These are phyloP conservation scores for Andricus quercusramuli DNA, from an alignment of 2,888 invertebrate species.

Conservation along the genomic window DNA sequence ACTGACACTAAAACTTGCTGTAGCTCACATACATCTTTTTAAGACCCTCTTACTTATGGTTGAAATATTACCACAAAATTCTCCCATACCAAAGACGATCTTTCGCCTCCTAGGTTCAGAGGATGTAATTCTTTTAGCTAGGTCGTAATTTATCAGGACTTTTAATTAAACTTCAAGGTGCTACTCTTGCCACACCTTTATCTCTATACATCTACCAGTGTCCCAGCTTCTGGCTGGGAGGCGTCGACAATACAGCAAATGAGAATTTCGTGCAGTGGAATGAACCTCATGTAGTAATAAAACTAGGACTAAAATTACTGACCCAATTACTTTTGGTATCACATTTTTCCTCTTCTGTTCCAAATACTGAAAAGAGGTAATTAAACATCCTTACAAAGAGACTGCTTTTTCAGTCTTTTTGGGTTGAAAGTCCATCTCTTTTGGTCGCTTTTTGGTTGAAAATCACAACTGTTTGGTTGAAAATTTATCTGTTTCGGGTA, in stretches of 20 bases:
- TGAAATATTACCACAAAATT: neutral
- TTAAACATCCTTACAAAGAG: too few species aligned
- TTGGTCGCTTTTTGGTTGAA: too few species aligned
- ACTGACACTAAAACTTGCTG: too few species aligned
- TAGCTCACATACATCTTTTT: neutral
- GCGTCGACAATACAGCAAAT: constrained; percentile 29
- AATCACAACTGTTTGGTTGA: too few species aligned
- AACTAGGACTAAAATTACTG: constrained; percentile 23
- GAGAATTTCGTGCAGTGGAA: constrained; percentile 30
- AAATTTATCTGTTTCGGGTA: too few species aligned
- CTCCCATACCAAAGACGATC: neutral
- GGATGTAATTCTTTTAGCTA: neutral
- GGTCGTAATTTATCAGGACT: constrained; percentile 19
- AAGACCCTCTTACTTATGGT: neutral
- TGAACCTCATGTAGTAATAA: constrained; percentile 27
- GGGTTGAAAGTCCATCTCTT: too few species aligned
- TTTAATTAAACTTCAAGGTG: constrained; percentile 36
- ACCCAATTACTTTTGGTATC: constrained; percentile 20
- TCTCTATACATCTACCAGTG: neutral
- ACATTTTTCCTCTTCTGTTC: neutral
- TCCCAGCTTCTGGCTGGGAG: neutral
- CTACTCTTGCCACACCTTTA: constrained; percentile 24
- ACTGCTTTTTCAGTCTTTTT: too few species aligned
- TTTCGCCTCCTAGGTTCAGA: neutral
- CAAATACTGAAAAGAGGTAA: neutral